phyloP scores from a whole-genome alignment of 2,113 vertebrate species.

The Plecotus auritus region DNA sequence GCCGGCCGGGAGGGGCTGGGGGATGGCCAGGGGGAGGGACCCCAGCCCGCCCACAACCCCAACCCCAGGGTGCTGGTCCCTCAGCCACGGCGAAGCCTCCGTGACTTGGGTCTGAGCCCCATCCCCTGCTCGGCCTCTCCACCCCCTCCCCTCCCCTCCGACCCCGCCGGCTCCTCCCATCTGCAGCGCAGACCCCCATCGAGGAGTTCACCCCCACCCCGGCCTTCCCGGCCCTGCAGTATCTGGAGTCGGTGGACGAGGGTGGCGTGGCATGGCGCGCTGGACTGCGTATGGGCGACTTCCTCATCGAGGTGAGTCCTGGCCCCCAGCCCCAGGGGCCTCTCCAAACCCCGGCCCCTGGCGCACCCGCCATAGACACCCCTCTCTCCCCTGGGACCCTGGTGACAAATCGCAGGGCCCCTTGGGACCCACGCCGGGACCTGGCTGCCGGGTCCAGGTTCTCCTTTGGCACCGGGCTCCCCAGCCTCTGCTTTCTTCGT shows the following conservation, averaged over 20 bases:
- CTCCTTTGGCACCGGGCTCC: background rate
- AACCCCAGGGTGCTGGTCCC: slow-evolving; percentile 40
- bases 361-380: background rate
- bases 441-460: background rate
- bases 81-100: slow-evolving; percentile 29
- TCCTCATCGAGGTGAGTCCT: slow-evolving; percentile 90
- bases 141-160: slow-evolving; percentile 61
- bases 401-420: background rate
- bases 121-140: slow-evolving; percentile 72
- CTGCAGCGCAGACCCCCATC: slow-evolving; percentile 92
- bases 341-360: background rate
- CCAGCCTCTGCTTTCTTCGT: background rate
- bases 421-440: background rate
- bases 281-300: slow-evolving; percentile 93
- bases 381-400: background rate
- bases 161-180: slow-evolving; percentile 73
- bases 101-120: slow-evolving; percentile 75
- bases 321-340: background rate
- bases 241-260: slow-evolving; percentile 94
- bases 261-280: slow-evolving; percentile 94
- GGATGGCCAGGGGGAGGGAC: background rate
- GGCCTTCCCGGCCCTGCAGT: slow-evolving; percentile 93
- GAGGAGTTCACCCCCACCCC: slow-evolving; percentile 95
- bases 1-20: background rate
- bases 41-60: background rate